Conservation (phyloP, 2,113 vertebrate species). For the Callithrix jacchus region DNA sequence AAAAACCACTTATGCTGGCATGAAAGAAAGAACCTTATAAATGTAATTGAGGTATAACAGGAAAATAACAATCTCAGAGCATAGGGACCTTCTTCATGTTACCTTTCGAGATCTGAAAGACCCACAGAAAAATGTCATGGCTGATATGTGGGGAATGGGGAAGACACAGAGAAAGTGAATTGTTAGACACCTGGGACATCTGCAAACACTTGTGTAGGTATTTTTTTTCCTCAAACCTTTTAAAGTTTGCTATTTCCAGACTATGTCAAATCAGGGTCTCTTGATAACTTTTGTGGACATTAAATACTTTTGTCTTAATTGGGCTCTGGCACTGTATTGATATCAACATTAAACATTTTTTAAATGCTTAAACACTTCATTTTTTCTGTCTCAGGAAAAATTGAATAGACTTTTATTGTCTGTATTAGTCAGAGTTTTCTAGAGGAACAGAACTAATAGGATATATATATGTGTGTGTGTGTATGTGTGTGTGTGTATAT, state of each 20-base stretch:
- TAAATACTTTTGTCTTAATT: background rate
- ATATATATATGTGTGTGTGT: too few species aligned
- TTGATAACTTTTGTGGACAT: background rate
- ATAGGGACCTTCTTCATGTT: background rate
- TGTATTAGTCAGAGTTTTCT: too few species aligned
- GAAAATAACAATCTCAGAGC: slow-evolving; percentile 47
- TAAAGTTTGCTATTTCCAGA: background rate
- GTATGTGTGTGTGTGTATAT: too few species aligned
- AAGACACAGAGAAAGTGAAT: background rate
- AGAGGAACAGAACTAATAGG: too few species aligned
- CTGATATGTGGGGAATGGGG: background rate
- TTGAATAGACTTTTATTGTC: background rate
- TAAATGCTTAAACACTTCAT: background rate
- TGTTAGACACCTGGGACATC: background rate
- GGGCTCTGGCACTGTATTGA: background rate
- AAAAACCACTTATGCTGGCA: slow-evolving; percentile 59
- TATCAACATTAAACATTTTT: background rate
- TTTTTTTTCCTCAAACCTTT: background rate
- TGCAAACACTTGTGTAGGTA: background rate
- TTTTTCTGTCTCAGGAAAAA: background rate
- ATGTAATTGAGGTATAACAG: slow-evolving; percentile 64
- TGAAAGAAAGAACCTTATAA: slow-evolving; percentile 64
- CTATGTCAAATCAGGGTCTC: background rate
- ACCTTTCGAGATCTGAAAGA: background rate
- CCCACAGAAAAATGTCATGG: background rate